Evolutionary conservation across 2,888 invertebrate species (phyloP).

Genomic region (Dichetophora obliterata): DNA sequence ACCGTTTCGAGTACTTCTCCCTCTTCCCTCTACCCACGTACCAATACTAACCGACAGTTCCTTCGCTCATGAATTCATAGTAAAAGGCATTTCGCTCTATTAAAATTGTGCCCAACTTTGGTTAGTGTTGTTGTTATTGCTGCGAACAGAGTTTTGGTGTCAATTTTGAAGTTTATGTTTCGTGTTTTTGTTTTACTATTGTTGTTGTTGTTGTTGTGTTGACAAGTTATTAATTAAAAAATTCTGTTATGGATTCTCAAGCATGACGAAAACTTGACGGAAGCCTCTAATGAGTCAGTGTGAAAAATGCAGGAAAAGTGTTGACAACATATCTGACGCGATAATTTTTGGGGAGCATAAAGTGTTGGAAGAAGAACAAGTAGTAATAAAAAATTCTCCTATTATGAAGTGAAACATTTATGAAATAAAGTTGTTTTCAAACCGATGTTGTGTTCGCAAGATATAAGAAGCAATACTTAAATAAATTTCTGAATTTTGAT

Average conservation of each 20-base stretch:
- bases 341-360: no score
- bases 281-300: slow-evolving; percentile 34
- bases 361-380: neutral
- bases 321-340: slow-evolving; percentile 49
- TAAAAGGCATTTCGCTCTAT: slow-evolving; percentile 33
- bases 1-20: no score
- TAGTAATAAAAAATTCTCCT: neutral
- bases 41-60: neutral
- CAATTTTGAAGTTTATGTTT: slow-evolving; percentile 20
- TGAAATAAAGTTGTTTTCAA: neutral
- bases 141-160: neutral
- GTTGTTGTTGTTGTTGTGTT: slow-evolving; percentile 22
- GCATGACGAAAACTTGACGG: slow-evolving; percentile 30
- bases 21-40: neutral
- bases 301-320: slow-evolving; percentile 47
- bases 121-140: no score
- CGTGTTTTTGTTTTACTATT: neutral
- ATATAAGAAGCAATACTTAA: neutral
- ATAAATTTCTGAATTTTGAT: neutral
- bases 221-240: slow-evolving; percentile 37
- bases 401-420: neutral
- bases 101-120: neutral
- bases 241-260: slow-evolving; percentile 14
- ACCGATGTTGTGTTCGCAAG: no score
- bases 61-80: neutral